Conservation (phyloP, 2,888 invertebrate species). For the Bruchidius siliquastri region DNA sequence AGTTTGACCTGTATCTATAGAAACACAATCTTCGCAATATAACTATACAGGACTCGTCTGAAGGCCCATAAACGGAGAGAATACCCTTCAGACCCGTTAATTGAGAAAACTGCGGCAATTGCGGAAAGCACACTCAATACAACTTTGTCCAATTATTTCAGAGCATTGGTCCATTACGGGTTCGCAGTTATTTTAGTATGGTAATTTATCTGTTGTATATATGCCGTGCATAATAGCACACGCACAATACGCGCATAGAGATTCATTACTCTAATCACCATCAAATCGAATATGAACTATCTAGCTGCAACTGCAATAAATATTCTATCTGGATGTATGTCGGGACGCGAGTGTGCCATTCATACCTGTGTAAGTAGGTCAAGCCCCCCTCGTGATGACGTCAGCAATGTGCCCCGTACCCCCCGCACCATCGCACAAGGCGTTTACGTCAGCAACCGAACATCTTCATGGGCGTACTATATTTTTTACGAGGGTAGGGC, state of each 20-base stretch:
- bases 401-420: slow-evolving; percentile 13
- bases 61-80: no score
- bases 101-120: no score
- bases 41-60: no score
- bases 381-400: slow-evolving; percentile 18
- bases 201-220: no score
- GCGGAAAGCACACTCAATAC: no score
- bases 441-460: not conserved
- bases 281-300: not conserved
- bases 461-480: not conserved
- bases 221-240: not conserved
- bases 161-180: no score
- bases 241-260: not conserved
- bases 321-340: slow-evolving; percentile 5
- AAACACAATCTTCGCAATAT: no score
- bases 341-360: slow-evolving; percentile 24
- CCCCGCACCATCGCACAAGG: not conserved
- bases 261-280: not conserved
- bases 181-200: no score
- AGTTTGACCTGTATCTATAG: no score
- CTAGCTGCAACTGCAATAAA: not conserved
- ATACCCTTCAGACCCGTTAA: no score
- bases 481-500: not conserved
- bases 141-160: no score
- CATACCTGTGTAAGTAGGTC: slow-evolving; percentile 31